Percentiles rank a stretch among this genome's conserved stretches.
Evolutionary conservation across 2,888 invertebrate genomes (phyloP).

Genomic region (Carterocephalus palaemon): DNA sequence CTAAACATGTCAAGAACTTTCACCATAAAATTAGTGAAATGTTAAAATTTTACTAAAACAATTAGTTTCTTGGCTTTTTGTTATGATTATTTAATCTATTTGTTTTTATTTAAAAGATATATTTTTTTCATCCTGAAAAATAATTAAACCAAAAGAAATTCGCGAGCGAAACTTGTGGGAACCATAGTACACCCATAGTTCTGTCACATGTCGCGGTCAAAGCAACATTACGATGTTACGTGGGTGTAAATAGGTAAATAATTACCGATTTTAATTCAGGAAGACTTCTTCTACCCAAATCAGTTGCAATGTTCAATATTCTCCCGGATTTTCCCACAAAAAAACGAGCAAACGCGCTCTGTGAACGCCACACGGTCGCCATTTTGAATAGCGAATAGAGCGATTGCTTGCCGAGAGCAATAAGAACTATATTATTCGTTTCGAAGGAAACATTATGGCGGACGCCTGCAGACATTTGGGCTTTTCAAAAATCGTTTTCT

Average conservation of each 20-base stretch:
- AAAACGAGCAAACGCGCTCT: conserved; percentile 73
- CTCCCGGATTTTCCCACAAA: conserved; percentile 68
- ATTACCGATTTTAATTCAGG: conserved; percentile 73
- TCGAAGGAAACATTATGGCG: conserved; percentile 80
- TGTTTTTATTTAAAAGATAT: not conserved
- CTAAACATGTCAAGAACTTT: too few relatives aligned
- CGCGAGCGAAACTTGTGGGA: conserved; percentile 50
- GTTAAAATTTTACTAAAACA: too few relatives aligned
- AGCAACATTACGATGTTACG: conserved; percentile 62
- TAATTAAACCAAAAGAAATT: conserved; percentile 28
- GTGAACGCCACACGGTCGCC: conserved; percentile 77
- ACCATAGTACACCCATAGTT: conserved; percentile 68
- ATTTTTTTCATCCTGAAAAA: conserved; percentile 24
- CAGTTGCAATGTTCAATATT: conserved; percentile 71
- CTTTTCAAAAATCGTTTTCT: conserved; percentile 80
- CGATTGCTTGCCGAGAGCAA: conserved; percentile 76
- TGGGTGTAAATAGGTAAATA: conserved; percentile 68
- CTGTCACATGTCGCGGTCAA: conserved; percentile 77
- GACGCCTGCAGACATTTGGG: conserved; percentile 78
- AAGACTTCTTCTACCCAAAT: conserved; percentile 62
- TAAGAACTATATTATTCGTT: conserved; percentile 80
- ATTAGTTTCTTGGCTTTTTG: too few relatives aligned
- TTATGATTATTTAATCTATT: too few relatives aligned
- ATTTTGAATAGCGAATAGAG: conserved; percentile 81
- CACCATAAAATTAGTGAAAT: too few relatives aligned